Conservation (phyloP, 2,888 invertebrate species). For the Antheraea assamensis region DNA sequence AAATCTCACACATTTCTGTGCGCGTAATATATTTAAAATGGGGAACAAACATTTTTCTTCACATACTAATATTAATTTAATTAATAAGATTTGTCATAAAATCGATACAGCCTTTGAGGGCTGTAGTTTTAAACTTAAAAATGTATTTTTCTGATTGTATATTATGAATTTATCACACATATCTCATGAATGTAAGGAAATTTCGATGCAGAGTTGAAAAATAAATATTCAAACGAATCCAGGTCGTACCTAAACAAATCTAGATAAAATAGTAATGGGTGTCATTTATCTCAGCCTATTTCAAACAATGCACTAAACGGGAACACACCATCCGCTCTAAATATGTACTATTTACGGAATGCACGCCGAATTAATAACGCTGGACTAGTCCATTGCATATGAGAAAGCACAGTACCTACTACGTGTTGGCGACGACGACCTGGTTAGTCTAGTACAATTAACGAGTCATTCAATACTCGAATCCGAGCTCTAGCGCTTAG, state of each 20-base stretch:
- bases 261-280: background rate
- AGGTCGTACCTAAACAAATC: background rate
- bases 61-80: too few species aligned
- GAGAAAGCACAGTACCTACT: background rate
- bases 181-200: too few species aligned
- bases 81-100: too few species aligned
- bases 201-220: too few species aligned
- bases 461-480: background rate
- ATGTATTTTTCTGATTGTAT: too few species aligned
- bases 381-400: background rate
- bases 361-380: background rate
- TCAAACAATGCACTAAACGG: background rate
- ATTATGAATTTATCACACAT: too few species aligned
- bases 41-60: too few species aligned
- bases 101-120: too few species aligned
- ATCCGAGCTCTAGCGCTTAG: background rate
- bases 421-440: background rate
- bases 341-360: background rate
- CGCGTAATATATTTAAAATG: too few species aligned
- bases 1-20: too few species aligned
- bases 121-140: background rate
- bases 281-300: background rate
- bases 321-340: slow-evolving; percentile 8
- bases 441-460: background rate
- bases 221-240: background rate